These are phyloP conservation scores for Trachymyrmex cornetzi DNA, from an alignment of 1,140 invertebrate genomes.

Conservation along the genomic window DNA sequence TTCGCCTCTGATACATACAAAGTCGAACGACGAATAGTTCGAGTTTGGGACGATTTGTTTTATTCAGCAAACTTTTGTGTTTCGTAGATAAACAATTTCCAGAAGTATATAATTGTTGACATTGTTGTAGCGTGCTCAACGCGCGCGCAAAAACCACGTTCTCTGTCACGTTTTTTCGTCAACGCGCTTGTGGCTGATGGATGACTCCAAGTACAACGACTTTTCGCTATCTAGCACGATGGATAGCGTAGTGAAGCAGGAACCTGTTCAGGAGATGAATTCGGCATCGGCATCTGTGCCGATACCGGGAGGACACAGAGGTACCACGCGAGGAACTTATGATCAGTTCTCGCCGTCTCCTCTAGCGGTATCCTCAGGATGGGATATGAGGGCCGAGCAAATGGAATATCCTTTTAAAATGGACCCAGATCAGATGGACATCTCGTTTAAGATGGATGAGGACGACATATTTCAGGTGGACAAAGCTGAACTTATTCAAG, in stretches of 20 bases:
- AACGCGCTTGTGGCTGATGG: conserved; percentile 45
- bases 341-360: conserved; percentile 86
- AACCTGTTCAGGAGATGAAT: conserved; percentile 79
- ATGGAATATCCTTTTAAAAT: conserved; percentile 80
- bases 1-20: not conserved
- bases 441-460: conserved; percentile 92
- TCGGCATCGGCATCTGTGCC: conserved; percentile 84
- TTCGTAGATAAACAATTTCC: not conserved
- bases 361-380: conserved; percentile 77
- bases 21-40: not conserved
- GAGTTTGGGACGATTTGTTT: not conserved
- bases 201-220: conserved; percentile 54
- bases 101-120: not conserved
- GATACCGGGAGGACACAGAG: conserved; percentile 84
- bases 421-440: conserved; percentile 80
- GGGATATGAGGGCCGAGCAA: conserved; percentile 80
- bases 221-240: conserved; percentile 72
- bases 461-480: conserved; percentile 96
- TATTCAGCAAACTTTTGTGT: not conserved
- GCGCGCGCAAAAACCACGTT: too few relatives aligned
- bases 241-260: conserved; percentile 81
- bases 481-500: conserved; percentile 93
- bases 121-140: not conserved
- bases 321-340: conserved; percentile 77
- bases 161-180: not conserved